Base-by-base conservation (phyloP, 2,113 vertebrate species). In the Monarcha castaneiventris region DNA sequence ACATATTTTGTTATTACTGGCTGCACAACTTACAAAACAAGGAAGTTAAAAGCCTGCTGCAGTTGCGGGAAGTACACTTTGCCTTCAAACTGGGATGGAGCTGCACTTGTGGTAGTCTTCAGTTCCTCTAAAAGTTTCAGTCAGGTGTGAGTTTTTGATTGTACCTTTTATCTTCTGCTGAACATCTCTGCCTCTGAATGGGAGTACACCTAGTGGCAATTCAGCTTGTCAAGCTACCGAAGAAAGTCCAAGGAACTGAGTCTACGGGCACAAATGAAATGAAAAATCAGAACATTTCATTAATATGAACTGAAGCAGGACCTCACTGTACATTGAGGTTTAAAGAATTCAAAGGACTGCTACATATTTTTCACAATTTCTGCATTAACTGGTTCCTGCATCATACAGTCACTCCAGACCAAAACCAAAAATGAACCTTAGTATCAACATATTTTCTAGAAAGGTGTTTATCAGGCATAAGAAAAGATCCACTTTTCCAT, bases 41-140 rank as follows among this genome's bases (percentile, higher is more conserved):
- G 16, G 37, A 89, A 84, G 77, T 76, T 83, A 86, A 69, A 64
- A 67, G 61, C 19, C 39, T 43, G 72, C 73, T 89, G 59, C 51
- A 30, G 37, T 20, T 63, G 20, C 29, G 8, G 52, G 66, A 96
- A 95, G 87, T 66, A 58, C 19, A 20, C 29, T 89, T 51, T 3
- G 33, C 49, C 52, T 89, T 94, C 58, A 73, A 89, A 82, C 48
- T 39, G 66, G 77, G 87, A 87, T 33, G 2, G 30, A 81, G 69
- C 73, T 82, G 41, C 48, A 22, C 37, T 59, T 64, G 64, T 51
- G 52, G 58, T 8, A 68, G 81, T 63, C n/a, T 89, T 75, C 67
- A 72, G 74, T 94, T 95, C 81, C 84, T 61, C 89, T 91, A 17
- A 43, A 87, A 89, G 68, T 74, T 93, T 83, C 72, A 80, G 58